Evolutionary conservation across 2,888 invertebrate genomes (phyloP).

Genomic region (Galerucella nymphaeae): DNA sequence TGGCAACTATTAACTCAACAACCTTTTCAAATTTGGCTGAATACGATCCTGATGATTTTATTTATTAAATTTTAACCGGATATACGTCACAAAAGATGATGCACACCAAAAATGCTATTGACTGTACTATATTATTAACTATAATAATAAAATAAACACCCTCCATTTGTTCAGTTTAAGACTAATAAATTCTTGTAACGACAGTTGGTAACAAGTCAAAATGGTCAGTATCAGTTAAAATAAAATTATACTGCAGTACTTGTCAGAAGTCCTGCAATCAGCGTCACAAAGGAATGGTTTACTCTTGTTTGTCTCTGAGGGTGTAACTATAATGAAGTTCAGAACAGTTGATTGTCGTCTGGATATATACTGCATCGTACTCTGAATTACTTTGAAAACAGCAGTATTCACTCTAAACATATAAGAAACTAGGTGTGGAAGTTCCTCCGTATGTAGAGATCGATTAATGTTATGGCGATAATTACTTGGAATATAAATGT

Average conservation of each 20-base stretch:
- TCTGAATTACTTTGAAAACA: constrained; percentile 7
- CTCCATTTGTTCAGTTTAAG: neutral
- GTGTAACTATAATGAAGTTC: constrained; percentile 18
- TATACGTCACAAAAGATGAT: no score
- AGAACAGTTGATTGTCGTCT: constrained; percentile 16
- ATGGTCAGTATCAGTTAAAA: constrained; percentile 10
- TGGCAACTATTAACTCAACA: no score
- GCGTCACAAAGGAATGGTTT: constrained; percentile 11
- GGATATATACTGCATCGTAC: neutral
- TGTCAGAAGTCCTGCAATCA: constrained; percentile 12
- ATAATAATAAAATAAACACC: no score
- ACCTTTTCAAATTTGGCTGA: no score
- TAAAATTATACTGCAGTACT: constrained; percentile 14
- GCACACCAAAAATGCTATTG: no score
- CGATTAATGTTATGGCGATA: neutral
- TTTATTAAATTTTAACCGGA: no score
- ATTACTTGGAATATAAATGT: neutral
- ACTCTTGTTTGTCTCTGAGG: neutral
- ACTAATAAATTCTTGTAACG: neutral
- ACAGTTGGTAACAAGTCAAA: neutral
- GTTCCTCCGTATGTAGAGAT: neutral
- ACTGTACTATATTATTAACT: no score
- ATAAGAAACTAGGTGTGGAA: constrained; percentile 4
- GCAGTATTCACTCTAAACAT: neutral
- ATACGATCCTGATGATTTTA: no score